A percentile compares a stretch with the other conserved stretches of the same genome.
Conservation (phyloP, 2,113 vertebrate species). For the Scalopus aquaticus region DNA sequence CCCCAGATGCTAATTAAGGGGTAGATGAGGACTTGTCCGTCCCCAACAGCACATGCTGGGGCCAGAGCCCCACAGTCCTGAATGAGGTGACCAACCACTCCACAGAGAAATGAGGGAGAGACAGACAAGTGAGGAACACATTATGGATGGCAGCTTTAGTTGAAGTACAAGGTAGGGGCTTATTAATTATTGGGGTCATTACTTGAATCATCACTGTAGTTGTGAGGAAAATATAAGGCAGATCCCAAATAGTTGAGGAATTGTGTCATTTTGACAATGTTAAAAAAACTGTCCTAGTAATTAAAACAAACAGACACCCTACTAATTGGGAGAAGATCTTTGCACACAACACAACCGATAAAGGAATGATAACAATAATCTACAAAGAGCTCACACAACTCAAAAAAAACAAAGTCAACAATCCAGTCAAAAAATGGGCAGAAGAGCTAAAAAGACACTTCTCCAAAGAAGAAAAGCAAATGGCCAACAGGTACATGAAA, state of each 20-base stretch:
- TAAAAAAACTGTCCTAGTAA: no score
- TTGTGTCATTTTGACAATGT: not conserved
- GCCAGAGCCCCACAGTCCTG: slow-evolving; percentile 40
- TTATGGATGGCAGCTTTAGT: slow-evolving; percentile 69
- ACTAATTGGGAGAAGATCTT: no score
- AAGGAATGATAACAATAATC: no score
- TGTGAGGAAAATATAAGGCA: slow-evolving; percentile 83
- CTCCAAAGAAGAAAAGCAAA: no score
- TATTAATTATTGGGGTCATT: slow-evolving; percentile 77
- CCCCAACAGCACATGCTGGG: slow-evolving; percentile 48
- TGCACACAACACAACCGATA: no score
- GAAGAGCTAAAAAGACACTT: no score
- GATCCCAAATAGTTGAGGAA: slow-evolving; percentile 73
- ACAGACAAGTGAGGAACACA: slow-evolving; percentile 71
- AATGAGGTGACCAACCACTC: not conserved
- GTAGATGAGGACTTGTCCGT: slow-evolving; percentile 63
- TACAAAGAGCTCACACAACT: no score
- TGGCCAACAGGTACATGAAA: no score
- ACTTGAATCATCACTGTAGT: slow-evolving; percentile 74
- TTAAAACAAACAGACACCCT: no score
- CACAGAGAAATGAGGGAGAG: slow-evolving; percentile 60
- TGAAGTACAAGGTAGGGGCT: slow-evolving; percentile 79
- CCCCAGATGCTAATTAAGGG: not conserved
- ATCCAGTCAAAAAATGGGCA: no score
- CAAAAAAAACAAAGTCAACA: no score